Percentiles rank a stretch among this genome's conserved stretches.
Evolutionary conservation across 2,888 invertebrate genomes (phyloP).

Genomic region (Hartigia nigra): DNA sequence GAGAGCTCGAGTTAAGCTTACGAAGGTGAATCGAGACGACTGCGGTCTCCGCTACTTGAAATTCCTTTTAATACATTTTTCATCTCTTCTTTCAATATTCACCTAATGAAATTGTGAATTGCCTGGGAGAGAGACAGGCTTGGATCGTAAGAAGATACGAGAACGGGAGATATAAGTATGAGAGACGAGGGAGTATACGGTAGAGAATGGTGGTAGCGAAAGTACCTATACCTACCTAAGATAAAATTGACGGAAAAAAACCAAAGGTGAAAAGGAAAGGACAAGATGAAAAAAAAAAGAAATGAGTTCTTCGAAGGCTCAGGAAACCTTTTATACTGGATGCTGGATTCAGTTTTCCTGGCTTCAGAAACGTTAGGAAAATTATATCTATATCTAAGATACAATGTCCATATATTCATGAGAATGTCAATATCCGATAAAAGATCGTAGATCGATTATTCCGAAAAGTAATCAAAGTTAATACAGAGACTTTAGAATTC

Average conservation of each 20-base stretch:
- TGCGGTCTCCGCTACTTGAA: not conserved
- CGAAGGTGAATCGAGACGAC: constrained; percentile 4
- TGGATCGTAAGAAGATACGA: constrained; percentile 5
- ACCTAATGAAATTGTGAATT: constrained; percentile 18
- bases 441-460: not conserved
- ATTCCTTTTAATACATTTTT: constrained; percentile 17
- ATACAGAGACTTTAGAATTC: constrained; percentile 18
- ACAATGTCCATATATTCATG: not conserved
- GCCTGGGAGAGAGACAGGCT: not conserved
- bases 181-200: constrained; percentile 3
- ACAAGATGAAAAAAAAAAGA: not conserved
- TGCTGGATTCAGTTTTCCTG: too few species aligned
- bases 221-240: not conserved
- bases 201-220: not conserved
- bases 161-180: constrained; percentile 16
- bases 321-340: not conserved
- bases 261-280: not conserved
- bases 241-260: not conserved
- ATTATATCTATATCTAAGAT: not conserved
- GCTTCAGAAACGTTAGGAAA: not conserved
- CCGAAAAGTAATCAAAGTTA: constrained; percentile 8
- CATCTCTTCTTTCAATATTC: constrained; percentile 18
- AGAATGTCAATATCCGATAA: not conserved
- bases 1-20: constrained; percentile 2
- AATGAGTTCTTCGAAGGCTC: not conserved